These are phyloP conservation scores for Telmatochromis sp. DNA, from an alignment of 2,113 vertebrate species.

Conservation along the genomic window DNA sequence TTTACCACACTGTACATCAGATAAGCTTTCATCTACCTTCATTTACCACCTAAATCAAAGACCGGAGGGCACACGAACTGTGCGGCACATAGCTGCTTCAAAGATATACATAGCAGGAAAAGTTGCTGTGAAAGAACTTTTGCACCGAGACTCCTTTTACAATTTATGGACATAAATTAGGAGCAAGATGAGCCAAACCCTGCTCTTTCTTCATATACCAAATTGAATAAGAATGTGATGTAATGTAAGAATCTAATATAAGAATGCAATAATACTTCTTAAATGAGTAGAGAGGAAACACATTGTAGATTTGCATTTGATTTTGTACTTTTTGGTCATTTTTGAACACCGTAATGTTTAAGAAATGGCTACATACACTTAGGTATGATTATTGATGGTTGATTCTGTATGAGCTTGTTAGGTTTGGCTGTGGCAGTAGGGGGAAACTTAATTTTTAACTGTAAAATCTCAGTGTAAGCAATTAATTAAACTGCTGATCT, in stretches of 20 bases:
- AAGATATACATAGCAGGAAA: neutral
- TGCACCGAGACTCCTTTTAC: neutral
- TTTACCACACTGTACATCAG: neutral
- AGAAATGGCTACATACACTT: neutral
- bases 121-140: neutral
- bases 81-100: neutral
- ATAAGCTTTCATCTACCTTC: neutral
- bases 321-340: neutral
- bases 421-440: neutral
- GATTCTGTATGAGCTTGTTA: accelerated
- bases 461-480: neutral
- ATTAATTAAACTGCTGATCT: neutral
- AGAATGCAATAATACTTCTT: accelerated
- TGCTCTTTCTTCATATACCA: neutral
- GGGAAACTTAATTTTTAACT: neutral
- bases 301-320: neutral
- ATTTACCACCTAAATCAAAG: slow-evolving; percentile 3
- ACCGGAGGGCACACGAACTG: neutral
- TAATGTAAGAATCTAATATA: neutral
- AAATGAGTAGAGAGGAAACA: neutral
- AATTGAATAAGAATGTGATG: neutral
- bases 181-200: neutral
- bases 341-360: neutral
- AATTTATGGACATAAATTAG: neutral
- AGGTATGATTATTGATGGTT: neutral